These are phyloP conservation scores for Tautogolabrus adspersus DNA, from an alignment of 2,113 vertebrate species.

Conservation along the genomic window DNA sequence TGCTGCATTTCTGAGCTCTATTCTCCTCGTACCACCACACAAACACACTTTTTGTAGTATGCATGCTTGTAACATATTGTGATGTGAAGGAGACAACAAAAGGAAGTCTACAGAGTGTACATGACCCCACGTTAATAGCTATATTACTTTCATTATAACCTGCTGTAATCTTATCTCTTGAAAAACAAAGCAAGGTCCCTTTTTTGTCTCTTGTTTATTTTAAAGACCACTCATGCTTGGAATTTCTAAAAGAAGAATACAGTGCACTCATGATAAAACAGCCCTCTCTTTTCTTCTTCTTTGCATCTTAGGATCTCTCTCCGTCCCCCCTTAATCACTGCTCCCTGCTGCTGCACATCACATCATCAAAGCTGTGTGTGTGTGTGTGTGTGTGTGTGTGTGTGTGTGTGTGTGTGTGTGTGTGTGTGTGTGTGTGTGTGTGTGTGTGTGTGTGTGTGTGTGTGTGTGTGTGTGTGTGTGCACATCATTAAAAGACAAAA, in stretches of 20 bases:
- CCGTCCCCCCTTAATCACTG: constrained; percentile 5
- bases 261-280: constrained; percentile 30
- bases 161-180: not conserved
- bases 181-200: not conserved
- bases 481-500: constrained; percentile 33
- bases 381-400: constrained; percentile 5
- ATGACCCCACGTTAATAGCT: not conserved
- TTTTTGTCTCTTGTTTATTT: not conserved
- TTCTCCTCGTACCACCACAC: constrained; percentile 17
- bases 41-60: not conserved
- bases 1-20: constrained; percentile 17
- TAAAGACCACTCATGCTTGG: constrained; percentile 22
- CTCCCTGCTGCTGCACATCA: constrained; percentile 26
- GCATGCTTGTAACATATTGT: not conserved
- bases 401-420: not conserved
- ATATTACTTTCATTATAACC: constrained; percentile 19
- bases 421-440: not conserved
- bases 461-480: not conserved
- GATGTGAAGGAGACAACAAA: constrained; percentile 1
- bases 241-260: constrained; percentile 32
- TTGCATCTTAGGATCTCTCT: not conserved
- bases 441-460: constrained; percentile 1
- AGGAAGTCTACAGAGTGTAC: not conserved
- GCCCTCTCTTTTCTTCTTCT: not conserved
- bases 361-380: constrained; percentile 22